Evolutionary conservation across 2,797 vertebrate species (phyloP), one percentile per base, ranked within the genome.

Genomic region (Xerus rutilus): DNA sequence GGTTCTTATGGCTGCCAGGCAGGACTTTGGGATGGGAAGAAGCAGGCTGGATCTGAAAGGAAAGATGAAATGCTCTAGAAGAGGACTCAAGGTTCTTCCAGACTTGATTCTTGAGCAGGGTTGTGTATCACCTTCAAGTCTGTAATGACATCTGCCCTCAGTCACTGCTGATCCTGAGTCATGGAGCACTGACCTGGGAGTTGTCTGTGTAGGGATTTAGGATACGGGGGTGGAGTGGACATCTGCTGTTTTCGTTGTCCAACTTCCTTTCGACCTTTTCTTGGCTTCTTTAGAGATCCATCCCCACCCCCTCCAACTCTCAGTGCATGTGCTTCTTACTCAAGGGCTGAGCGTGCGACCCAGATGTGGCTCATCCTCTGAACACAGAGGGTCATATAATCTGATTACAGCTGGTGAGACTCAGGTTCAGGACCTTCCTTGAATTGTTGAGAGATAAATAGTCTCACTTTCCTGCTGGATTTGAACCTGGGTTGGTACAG

Each of bases 161-260:
- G 74, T 59, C 87, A 28, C 6, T 4, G 3, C 18, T 79, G 13
- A 45, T 23, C 17, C 28, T 0, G 32, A 73, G 17, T 54, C 2
- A 7, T 14, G 62, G 32, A 85, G 83, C n/a, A 17, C 43, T 23
- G 73, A 65, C 73, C 25, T 52, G 49, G 76, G 17, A 21, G 8
- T 83, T 76, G 83, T 73, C 91, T 18, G 20, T 11, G 23, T 92
- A 59, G 43, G 30, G 6, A 78, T 30, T 81, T 92, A 39, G 23
- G 59, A 39, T 67, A 23, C n/a, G 39, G 57, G 35, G 20, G 17
- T n/a, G 13, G 79, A 47, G 70, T 57, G 69, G 52, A 35, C 17
- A 65, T 20, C 39, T 35, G n/a, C 25, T 91, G 21, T 32, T 78
- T 95, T 45, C 73, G 62, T 43, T 69, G 25, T 52, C 23, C 43